phyloP scores from a whole-genome alignment of 2,113 vertebrate genomes.

The Albula glossodonta region DNA sequence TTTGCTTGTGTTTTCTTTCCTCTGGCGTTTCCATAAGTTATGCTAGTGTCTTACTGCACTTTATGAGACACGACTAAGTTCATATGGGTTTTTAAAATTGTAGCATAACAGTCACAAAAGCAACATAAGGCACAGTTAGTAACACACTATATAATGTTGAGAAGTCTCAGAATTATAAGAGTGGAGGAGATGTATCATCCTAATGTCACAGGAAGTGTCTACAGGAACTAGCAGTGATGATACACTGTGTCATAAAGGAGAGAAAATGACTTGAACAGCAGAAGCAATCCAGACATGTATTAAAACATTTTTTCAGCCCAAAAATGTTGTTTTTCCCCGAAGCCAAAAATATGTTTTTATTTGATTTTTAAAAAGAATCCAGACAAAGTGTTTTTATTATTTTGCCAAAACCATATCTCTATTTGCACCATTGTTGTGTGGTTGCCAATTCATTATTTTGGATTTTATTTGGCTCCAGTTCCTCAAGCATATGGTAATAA shows the following conservation, averaged over 20 bases:
- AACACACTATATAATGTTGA: not conserved
- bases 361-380: not conserved
- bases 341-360: not conserved
- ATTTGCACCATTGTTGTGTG: not conserved
- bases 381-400: not conserved
- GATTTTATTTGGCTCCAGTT: not conserved
- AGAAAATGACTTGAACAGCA: not conserved
- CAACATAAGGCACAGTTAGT: not conserved
- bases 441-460: not conserved
- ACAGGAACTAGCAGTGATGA: not conserved
- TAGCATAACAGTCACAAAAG: not conserved
- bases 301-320: not conserved
- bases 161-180: not conserved
- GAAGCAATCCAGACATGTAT: not conserved
- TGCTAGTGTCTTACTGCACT: too few species aligned
- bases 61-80: not conserved
- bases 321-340: not conserved
- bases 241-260: not conserved
- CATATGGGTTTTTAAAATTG: not conserved
- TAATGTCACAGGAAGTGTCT: not conserved
- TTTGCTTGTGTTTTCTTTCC: too few species aligned
- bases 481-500: not conserved
- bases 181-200: not conserved
- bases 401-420: not conserved
- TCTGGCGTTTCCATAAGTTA: too few species aligned